Evolutionary conservation across 2,797 vertebrate species (phyloP), one percentile per base, ranked within the genome.

Genomic region (Cynopterus sphinx): DNA sequence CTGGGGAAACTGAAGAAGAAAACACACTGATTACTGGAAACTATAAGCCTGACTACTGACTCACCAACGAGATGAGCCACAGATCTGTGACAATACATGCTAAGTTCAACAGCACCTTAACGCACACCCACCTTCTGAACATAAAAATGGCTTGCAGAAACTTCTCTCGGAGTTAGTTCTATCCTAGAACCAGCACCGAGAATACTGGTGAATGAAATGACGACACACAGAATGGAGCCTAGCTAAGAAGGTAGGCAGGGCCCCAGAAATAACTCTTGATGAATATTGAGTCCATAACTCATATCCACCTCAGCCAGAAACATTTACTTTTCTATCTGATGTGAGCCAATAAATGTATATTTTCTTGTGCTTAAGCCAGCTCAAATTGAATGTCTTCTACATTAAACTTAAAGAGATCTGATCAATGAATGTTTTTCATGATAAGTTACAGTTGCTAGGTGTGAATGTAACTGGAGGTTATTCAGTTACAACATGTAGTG

Each of bases 401-500:
- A 36, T 90, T n/a, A 88, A 85, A 74, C 39, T 55, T n/a, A 75
- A 91, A 92, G 46, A 78, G 57, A 86, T 61, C 39, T 90, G 55
- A 90, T 77, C 51, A 77, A 33, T 78, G 21, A 11, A 13, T n/a
- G 26, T 17, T 21, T 8, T 61, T 17, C 16, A 24, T 36, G 21
- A 33, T 43, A 86, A 63, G 17, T 5, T 84, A 5, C 31, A 81
- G 17, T 68, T 70, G 59, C 8, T 55, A 59, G 22, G n/a, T 46
- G 41, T 28, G 51, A 3, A 55, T 22, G 15, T 51, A 93, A 96
- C 6, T 63, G 21, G 22, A 67, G 63, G n/a, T 36, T n/a, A 92
- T 39, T 84, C 11, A 41, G 39, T 96, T 68, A 53, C 13, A 46
- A 71, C 92, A 84, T 89, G 31, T 5, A 82, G 39, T 59, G 5